Evolutionary conservation across 2,113 vertebrate genomes (phyloP).

Genomic region (Nothocercus nigrocapillus): DNA sequence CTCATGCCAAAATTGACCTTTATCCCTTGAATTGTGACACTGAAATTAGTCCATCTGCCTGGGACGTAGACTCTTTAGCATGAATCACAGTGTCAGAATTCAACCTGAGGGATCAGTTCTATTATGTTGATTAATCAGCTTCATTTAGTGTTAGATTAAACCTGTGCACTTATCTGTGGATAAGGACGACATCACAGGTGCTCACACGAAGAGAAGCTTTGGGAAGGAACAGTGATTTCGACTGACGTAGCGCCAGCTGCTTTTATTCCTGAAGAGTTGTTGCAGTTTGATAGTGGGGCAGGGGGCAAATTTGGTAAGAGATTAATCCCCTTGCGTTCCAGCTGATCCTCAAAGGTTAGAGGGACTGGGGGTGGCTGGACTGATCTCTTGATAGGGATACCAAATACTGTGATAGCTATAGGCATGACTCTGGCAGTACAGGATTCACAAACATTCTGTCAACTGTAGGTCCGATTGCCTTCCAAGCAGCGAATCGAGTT

Average conservation of each 20-base stretch:
- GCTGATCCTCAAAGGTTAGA: too few relatives aligned
- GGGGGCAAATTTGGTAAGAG: too few relatives aligned
- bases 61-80: not conserved
- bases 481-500: too few relatives aligned
- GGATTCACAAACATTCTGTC: too few relatives aligned
- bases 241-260: not conserved
- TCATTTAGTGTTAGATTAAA: not conserved
- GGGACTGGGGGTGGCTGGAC: too few relatives aligned
- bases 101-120: not conserved
- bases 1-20: not conserved
- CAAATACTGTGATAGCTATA: too few relatives aligned
- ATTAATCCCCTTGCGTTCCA: too few relatives aligned
- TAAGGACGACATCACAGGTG: not conserved
- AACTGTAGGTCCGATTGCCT: too few relatives aligned
- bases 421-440: too few relatives aligned
- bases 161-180: not conserved
- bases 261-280: too few relatives aligned
- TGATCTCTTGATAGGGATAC: too few relatives aligned
- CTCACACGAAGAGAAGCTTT: not conserved
- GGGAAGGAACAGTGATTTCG: not conserved
- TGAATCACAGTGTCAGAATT: not conserved
- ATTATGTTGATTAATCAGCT: not conserved
- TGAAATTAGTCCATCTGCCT: not conserved
- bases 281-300: too few relatives aligned
- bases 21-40: not conserved